Base-by-base conservation (phyloP, 2,797 vertebrate genomes). In the Hypotaenidia philippensis region DNA sequence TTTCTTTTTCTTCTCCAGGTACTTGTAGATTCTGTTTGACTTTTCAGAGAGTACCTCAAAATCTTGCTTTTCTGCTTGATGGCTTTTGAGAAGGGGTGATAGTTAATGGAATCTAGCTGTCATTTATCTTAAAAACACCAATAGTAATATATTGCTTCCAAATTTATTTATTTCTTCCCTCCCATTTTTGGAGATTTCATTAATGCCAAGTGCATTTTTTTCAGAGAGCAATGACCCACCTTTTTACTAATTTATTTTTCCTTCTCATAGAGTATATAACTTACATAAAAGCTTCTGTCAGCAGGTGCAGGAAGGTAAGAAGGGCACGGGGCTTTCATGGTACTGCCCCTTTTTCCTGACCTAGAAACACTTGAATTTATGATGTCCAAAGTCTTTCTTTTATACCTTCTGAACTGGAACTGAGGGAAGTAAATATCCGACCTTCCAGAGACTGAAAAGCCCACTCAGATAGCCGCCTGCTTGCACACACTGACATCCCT, bases 401-500 rank as follows among this genome's bases (percentile, higher is more conserved):
- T 34, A 0, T 44, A 19, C 66, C 31, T 89, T 70, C 68, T 65
- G 61, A 40, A 32, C 44, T 63, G 59, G 40, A 75, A 52, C 12
- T 0, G 0, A 40, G 38, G 25, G 57, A 55, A 63, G 74, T 14
- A 68, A 74, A 34, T 17, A 60, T 29, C 19, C 6, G 6, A 53
- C 53, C 25, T 4, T 70, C 15, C 11, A 0, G 1, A 45, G 45
- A 23, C 5, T 4, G 15, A 79, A 76, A 77, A 86, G 17, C 60
- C 40, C 57, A 36, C 41, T 61, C 27, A 21, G 61, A 17, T 20
- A 32, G 1, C 6, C 21, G 40, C 52, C 56, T 78, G 31, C 59
- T 53, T 21, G 20, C 2, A 1, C 11, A 0, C 13, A 23, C 34
- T 29, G n/a, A 19, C 1, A 1, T 72, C 55, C 27, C 55, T 71